A percentile compares a stretch with the other conserved stretches of the same genome.
Conservation (phyloP, 2,113 vertebrate genomes). For the Coryphaenoides rupestris region DNA sequence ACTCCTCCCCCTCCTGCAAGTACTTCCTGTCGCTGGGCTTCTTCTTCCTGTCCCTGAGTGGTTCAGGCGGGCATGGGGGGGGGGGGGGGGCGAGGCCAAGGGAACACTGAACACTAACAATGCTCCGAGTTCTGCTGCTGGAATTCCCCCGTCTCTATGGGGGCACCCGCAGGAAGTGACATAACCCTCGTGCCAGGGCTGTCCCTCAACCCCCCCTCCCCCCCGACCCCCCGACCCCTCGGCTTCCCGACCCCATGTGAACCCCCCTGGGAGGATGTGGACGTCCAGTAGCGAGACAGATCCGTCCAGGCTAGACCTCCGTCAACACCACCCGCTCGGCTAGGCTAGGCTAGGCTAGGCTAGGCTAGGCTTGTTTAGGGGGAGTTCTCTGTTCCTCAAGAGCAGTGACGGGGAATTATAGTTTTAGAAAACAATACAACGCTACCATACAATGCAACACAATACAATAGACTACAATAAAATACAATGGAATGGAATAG, state of each 20-base stretch:
- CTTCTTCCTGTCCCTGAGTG: conserved; percentile 62
- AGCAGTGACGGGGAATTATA: no score
- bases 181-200: conserved; percentile 68
- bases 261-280: conserved; percentile 48
- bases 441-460: no score
- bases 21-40: conserved; percentile 66
- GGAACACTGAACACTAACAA: conserved; percentile 66
- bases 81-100: no score
- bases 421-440: no score
- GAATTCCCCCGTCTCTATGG: conserved; percentile 64
- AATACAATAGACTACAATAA: no score
- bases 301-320: no score
- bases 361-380: no score
- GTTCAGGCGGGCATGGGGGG: conserved; percentile 34
- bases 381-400: no score
- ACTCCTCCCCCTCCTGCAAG: conserved; percentile 56
- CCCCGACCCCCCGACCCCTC: conserved; percentile 43
- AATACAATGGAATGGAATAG: no score
- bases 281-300: neutral
- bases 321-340: no score
- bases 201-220: conserved; percentile 46
- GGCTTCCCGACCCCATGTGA: conserved; percentile 43
- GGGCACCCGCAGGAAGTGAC: conserved; percentile 65
- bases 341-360: no score
- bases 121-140: conserved; percentile 55